phyloP scores from a whole-genome alignment of 1,140 invertebrate genomes.

The Linepithema humile region DNA sequence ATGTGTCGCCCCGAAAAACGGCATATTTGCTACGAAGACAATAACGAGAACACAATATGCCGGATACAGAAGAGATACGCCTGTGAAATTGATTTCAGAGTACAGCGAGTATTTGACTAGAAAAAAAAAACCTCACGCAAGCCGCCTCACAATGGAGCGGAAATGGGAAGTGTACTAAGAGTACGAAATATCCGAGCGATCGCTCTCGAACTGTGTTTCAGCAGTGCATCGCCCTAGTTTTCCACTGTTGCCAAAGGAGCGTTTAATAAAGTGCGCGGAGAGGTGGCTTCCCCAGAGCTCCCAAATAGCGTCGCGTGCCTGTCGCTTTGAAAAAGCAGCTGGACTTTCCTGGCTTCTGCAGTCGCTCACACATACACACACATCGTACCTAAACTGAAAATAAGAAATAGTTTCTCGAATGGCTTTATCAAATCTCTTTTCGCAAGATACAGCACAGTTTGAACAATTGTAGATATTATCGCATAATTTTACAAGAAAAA shows the following conservation, averaged over 20 bases:
- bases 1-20: background rate
- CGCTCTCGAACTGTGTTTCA: slow-evolving; percentile 34
- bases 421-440: background rate
- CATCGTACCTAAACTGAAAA: background rate
- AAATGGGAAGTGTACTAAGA: slow-evolving; percentile 36
- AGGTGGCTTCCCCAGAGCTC: slow-evolving; percentile 25
- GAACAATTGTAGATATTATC: background rate
- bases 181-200: slow-evolving; percentile 36
- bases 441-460: background rate
- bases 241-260: slow-evolving; percentile 25
- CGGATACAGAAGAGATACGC: background rate
- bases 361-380: background rate
- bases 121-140: slow-evolving; percentile 18
- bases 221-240: slow-evolving; percentile 28
- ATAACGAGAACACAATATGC: slow-evolving; percentile 9
- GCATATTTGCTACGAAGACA: slow-evolving; percentile 19
- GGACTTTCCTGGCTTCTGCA: background rate
- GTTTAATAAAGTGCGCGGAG: slow-evolving; percentile 45
- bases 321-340: slow-evolving; percentile 18
- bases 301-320: slow-evolving; percentile 35
- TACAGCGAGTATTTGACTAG: background rate
- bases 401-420: background rate
- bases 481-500: background rate
- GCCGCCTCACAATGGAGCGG: slow-evolving; percentile 25
- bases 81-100: slow-evolving; percentile 20